Percentiles rank a stretch among this genome's conserved stretches.
Conservation (phyloP, 53 echinoderm and acorn worm genomes). For the Zoroaster sp. region DNA sequence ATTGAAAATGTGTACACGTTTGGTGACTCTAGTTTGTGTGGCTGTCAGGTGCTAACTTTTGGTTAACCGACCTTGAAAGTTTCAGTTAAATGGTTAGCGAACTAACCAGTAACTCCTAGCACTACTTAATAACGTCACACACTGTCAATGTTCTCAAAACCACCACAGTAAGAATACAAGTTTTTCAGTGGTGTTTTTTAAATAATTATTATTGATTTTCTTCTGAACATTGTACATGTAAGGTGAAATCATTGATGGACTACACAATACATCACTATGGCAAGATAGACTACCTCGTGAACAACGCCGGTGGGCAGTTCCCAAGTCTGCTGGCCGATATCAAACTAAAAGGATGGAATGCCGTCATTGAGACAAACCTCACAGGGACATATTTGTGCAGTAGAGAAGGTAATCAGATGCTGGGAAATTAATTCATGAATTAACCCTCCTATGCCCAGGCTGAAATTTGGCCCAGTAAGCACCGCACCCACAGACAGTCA, state of each 20-base stretch:
- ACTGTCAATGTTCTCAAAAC: too few species aligned
- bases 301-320: constrained; percentile 95
- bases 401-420: constrained; percentile 74
- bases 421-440: too few species aligned
- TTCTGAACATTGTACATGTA: neutral
- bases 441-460: too few species aligned
- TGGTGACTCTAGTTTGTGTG: too few species aligned
- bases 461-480: too few species aligned
- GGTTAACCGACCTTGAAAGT: too few species aligned
- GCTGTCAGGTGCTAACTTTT: too few species aligned
- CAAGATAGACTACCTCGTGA: constrained; percentile 87
- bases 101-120: too few species aligned
- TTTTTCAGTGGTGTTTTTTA: neutral
- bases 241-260: constrained; percentile 82
- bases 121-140: too few species aligned
- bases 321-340: constrained; percentile 70
- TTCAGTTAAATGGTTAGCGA: too few species aligned
- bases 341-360: constrained; percentile 89
- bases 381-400: constrained; percentile 88
- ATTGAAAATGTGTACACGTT: too few species aligned
- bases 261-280: constrained; percentile 76
- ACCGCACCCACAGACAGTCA: too few species aligned
- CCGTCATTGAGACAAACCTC: constrained; percentile 86
- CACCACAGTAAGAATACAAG: neutral
- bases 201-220: neutral